Evolutionary conservation across 1,140 invertebrate genomes (phyloP), one percentile per base, ranked within the genome.

Genomic region (Scaptomyza montana): DNA sequence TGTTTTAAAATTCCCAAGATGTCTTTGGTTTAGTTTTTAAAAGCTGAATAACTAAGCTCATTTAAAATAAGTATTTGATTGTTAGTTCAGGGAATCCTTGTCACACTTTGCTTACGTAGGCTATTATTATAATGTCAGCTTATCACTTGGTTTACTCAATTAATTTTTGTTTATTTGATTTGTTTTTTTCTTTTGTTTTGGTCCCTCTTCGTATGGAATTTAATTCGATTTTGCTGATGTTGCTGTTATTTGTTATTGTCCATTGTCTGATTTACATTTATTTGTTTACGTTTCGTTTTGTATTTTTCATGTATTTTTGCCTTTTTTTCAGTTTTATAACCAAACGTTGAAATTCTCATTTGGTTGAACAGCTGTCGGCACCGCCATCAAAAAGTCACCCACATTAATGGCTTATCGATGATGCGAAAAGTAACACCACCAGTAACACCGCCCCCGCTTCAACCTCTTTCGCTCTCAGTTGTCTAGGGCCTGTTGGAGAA

Each of bases 371-470:
- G 65, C 69, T 76, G 76, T 77, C 76, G 72, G 57, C 67, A 57
- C 19, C 54, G 64, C 81, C 69, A 77, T 85, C 80, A 80, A 67
- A 87, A 81, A 82, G 82, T 82, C 82, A 67, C 46, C 71, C 57
- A 65, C 64, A 80, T 73, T 89, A 78, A 82, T 86, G 76, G 66
- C 72, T 77, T 78, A 87, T 87, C 82, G 79, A 68, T 70, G 62
- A 51, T 46, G 56, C 56, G 43, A 55, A 55, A 67, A 61, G 21
- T 61, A 30, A 33, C 55, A 12, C 30, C 30, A 12, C 41, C 0
- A 7, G 9, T 13, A 13, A 16, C 33, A n/a, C 25, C 33, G 9
- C 10, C 9, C 8, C 16, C 19, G 16, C 5, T 9, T 1, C 41
- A 2, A 47, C 3, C 28, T 1, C 41, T 3, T 6, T 19, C 16